Conservation (phyloP, 2,113 vertebrate species). For the Perca flavescens region DNA sequence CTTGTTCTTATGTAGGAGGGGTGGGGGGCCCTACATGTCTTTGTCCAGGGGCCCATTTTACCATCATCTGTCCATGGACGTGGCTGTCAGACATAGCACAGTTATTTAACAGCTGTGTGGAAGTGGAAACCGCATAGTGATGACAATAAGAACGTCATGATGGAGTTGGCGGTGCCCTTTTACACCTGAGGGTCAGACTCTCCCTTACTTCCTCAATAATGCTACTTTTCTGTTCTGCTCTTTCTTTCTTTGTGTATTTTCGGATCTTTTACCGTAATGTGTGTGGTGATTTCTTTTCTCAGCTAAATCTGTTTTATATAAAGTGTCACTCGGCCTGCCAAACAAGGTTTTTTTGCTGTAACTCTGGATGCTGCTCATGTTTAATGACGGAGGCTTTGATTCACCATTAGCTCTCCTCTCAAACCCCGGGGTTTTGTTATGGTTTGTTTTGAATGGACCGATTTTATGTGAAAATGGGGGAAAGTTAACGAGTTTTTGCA, state of each 20-base stretch:
- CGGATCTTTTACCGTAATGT: slow-evolving; percentile 49
- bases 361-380: slow-evolving; percentile 51
- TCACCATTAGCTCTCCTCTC: slow-evolving; percentile 40
- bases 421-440: slow-evolving; percentile 4
- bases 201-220: slow-evolving; percentile 50
- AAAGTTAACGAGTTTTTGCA: slow-evolving; percentile 38
- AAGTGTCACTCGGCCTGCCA: slow-evolving; percentile 63
- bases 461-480: slow-evolving; percentile 45
- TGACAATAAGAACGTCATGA: slow-evolving; percentile 24
- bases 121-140: neutral
- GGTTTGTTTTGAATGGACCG: slow-evolving; percentile 44
- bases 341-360: slow-evolving; percentile 48
- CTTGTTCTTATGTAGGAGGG: neutral
- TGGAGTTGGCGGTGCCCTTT: slow-evolving; percentile 37
- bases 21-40: neutral
- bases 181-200: slow-evolving; percentile 7
- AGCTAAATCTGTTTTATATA: slow-evolving; percentile 73
- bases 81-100: slow-evolving; percentile 13
- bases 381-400: slow-evolving; percentile 66
- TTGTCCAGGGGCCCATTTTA: neutral
- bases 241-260: slow-evolving; percentile 55
- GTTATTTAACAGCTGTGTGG: slow-evolving; percentile 42
- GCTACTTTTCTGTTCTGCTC: slow-evolving; percentile 41
- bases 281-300: slow-evolving; percentile 36
- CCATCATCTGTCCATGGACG: slow-evolving; percentile 12